Percentiles rank a stretch among this genome's conserved stretches.
These are phyloP conservation scores for Eudasyphora cyanicolor DNA, from an alignment of 2,888 invertebrate species.

Conservation along the genomic window DNA sequence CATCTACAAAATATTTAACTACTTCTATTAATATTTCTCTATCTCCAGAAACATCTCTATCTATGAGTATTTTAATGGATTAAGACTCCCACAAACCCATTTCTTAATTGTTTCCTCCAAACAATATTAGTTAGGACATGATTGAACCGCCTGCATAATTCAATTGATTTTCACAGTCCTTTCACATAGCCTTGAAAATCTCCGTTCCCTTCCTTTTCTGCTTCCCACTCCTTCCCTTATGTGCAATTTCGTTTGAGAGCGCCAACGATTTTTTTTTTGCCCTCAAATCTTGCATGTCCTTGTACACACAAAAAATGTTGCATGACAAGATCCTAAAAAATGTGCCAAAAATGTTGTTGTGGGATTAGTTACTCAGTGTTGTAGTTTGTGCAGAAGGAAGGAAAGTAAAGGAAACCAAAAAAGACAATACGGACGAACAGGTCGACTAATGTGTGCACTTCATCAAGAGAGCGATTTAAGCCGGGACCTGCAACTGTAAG, in stretches of 20 bases:
- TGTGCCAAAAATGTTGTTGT: neutral
- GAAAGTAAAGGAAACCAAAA: neutral
- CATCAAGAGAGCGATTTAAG: no score
- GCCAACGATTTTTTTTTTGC: neutral
- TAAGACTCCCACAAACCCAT: no score
- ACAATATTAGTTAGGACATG: no score
- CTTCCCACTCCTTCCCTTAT: conserved; percentile 25
- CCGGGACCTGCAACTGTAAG: no score
- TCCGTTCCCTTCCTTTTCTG: conserved; percentile 18
- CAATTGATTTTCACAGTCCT: neutral
- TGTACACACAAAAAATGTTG: conserved; percentile 24
- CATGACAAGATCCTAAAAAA: neutral
- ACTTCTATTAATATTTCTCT: no score
- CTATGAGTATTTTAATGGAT: no score
- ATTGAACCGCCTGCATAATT: neutral
- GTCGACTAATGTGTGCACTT: neutral
- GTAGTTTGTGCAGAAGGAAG: conserved; percentile 21
- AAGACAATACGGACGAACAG: neutral
- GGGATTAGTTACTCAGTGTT: conserved; percentile 61
- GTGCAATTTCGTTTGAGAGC: neutral
- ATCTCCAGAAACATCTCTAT: no score
- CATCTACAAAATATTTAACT: no score
- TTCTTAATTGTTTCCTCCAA: no score
- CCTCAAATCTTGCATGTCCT: conserved; percentile 5
- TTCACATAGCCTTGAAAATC: conserved; percentile 36